Evolutionary conservation across 2,888 invertebrate genomes (phyloP).

Genomic region (Stenodera caucasica): DNA sequence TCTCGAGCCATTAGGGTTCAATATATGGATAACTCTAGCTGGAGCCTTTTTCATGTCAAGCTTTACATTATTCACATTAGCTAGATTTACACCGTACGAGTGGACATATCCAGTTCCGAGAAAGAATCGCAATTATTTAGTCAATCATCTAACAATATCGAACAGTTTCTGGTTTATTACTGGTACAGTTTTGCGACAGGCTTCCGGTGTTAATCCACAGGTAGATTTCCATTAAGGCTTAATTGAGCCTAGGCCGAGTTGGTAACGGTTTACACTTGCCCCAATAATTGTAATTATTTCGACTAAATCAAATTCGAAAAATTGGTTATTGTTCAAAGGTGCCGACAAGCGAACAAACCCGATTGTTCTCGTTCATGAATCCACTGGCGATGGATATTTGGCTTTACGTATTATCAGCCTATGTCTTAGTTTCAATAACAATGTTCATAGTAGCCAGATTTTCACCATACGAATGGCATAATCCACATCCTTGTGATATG

Average conservation of each 20-base stretch:
- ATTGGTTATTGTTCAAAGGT: slow-evolving; percentile 57
- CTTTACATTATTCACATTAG: slow-evolving; percentile 62
- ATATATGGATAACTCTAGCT: slow-evolving; percentile 67
- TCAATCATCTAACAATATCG: slow-evolving; percentile 66
- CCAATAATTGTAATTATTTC: slow-evolving; percentile 9
- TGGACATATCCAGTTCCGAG: slow-evolving; percentile 59
- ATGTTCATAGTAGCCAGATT: slow-evolving; percentile 81
- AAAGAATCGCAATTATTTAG: slow-evolving; percentile 46
- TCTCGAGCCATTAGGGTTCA: slow-evolving; percentile 65
- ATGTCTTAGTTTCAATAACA: slow-evolving; percentile 74
- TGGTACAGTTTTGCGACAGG: slow-evolving; percentile 67
- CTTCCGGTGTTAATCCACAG: slow-evolving; percentile 64
- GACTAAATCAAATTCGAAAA: not conserved
- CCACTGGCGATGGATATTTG: slow-evolving; percentile 85
- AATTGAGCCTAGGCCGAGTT: slow-evolving; percentile 2
- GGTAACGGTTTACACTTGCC: not conserved
- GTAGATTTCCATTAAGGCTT: slow-evolving; percentile 40
- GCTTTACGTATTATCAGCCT: slow-evolving; percentile 80
- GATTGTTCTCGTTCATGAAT: slow-evolving; percentile 83
- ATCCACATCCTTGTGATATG: slow-evolving; percentile 67
- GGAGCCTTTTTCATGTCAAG: slow-evolving; percentile 65
- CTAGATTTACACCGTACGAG: slow-evolving; percentile 66
- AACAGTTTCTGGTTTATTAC: slow-evolving; percentile 71
- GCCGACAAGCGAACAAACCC: slow-evolving; percentile 69
- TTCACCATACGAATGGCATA: slow-evolving; percentile 80